These are phyloP conservation scores for Achatina immaculata DNA, from an alignment of 1,140 invertebrate genomes.

Conservation along the genomic window DNA sequence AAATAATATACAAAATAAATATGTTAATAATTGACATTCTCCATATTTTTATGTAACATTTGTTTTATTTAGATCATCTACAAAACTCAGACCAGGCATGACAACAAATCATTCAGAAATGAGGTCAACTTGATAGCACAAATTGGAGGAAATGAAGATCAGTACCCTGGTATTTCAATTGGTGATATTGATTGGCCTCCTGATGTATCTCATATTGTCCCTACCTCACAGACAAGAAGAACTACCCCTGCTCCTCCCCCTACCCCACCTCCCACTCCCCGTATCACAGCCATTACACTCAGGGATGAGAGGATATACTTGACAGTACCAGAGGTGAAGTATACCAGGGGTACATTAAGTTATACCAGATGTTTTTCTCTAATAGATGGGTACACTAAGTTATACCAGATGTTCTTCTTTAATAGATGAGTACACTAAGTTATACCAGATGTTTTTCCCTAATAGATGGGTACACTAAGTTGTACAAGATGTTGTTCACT, in stretches of 20 bases:
- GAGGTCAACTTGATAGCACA: not conserved
- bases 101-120: not conserved
- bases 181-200: not conserved
- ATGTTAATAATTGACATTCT: too few relatives aligned
- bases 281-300: slow-evolving; percentile 33
- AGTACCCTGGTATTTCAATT: not conserved
- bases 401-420: too few relatives aligned
- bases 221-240: not conserved
- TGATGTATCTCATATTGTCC: not conserved
- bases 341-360: too few relatives aligned
- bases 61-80: not conserved
- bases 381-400: too few relatives aligned
- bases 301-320: slow-evolving; percentile 19
- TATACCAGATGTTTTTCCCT: too few relatives aligned
- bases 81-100: not conserved
- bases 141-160: not conserved
- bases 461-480: too few relatives aligned
- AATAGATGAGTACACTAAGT: too few relatives aligned
- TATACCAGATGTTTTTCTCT: too few relatives aligned
- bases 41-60: too few relatives aligned
- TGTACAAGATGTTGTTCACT: too few relatives aligned
- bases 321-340: not conserved
- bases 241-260: not conserved
- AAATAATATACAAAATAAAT: too few relatives aligned
- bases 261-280: not conserved